These are phyloP conservation scores for Pachyseris speciosa DNA, from an alignment of 64 coral and sea anemone species.

Conservation along the genomic window DNA sequence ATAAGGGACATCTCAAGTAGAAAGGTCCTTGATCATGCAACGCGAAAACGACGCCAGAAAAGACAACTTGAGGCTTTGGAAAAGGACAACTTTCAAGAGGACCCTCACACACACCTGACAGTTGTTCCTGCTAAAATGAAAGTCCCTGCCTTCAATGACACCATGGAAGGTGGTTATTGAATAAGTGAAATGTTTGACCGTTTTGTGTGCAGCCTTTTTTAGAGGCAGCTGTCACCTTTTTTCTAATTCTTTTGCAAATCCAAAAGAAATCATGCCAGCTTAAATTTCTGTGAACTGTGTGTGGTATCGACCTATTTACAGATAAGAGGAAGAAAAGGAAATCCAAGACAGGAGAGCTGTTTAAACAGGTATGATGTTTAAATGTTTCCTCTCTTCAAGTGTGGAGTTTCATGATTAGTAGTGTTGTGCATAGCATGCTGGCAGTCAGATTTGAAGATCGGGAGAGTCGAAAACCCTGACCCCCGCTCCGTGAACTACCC, in stretches of 20 bases:
- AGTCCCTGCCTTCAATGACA: conserved; percentile 93
- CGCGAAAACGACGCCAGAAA: conserved; percentile 86
- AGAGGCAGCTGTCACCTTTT: no score
- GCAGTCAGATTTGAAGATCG: no score
- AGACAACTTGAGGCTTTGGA: conserved; percentile 87
- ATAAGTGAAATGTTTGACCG: neutral
- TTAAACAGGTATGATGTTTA: conserved; percentile 68
- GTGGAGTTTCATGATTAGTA: no score
- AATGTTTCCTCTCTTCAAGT: neutral
- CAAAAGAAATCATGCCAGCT: no score
- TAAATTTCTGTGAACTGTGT: neutral
- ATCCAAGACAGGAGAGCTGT: conserved; percentile 91
- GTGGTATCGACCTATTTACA: neutral
- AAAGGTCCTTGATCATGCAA: conserved; percentile 74
- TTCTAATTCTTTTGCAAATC: no score
- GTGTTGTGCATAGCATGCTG: no score
- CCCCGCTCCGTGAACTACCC: no score
- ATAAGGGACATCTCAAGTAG: conserved; percentile 79
- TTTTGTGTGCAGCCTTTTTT: no score
- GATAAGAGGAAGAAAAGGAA: conserved; percentile 92
- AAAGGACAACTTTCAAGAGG: conserved; percentile 93
- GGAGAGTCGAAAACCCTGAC: no score
- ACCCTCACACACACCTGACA: conserved; percentile 86
- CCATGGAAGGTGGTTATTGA: conserved; percentile 82
- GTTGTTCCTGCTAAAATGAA: conserved; percentile 79